Evolutionary conservation across 2,888 invertebrate genomes (phyloP).

Genomic region (Maniola hyperantus): DNA sequence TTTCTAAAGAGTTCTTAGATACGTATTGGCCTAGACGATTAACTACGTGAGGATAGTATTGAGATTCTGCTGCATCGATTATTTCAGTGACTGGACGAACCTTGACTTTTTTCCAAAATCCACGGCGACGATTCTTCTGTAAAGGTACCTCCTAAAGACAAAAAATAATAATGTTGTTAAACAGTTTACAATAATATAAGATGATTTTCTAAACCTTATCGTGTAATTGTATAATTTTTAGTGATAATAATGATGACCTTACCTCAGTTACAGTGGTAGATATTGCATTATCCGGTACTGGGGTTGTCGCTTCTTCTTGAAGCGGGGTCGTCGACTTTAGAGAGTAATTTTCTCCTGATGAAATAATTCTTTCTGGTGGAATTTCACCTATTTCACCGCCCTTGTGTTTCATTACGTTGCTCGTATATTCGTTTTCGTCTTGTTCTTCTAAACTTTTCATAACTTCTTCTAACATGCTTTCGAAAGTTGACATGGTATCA

Average conservation of each 20-base stretch:
- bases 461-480: constrained; percentile 79
- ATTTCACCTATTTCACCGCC: constrained; percentile 80
- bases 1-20: constrained; percentile 54
- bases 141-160: constrained; percentile 56
- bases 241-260: constrained; percentile 47
- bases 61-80: constrained; percentile 91
- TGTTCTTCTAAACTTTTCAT: constrained; percentile 80
- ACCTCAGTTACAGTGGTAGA: constrained; percentile 57
- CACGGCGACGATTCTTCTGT: constrained; percentile 79
- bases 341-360: constrained; percentile 60
- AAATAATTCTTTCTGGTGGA: constrained; percentile 73
- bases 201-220: not conserved
- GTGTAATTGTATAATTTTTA: not conserved
- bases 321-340: constrained; percentile 52
- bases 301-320: constrained; percentile 55
- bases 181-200: not conserved
- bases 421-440: constrained; percentile 75
- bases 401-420: constrained; percentile 77
- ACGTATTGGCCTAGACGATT: constrained; percentile 68
- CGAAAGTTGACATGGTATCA: constrained; percentile 73
- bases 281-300: constrained; percentile 49
- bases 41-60: constrained; percentile 84
- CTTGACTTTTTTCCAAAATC: constrained; percentile 89
- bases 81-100: constrained; percentile 84
- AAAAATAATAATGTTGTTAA: not conserved